Evolutionary conservation across 2,888 invertebrate species (phyloP).

Genomic region (Halictus quadricinctus): DNA sequence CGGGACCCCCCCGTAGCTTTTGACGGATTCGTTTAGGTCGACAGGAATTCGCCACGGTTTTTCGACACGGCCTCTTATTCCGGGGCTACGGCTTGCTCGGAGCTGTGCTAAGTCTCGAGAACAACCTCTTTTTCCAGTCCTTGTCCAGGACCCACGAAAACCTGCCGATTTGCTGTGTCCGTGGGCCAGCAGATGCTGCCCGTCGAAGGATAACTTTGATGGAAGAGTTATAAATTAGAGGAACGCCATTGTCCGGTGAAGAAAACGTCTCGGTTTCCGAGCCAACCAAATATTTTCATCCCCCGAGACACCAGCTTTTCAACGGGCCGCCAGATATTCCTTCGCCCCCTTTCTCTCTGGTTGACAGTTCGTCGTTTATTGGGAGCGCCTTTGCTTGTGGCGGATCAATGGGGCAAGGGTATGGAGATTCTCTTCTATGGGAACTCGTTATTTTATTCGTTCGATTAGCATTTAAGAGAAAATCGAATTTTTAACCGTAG

Average conservation of each 20-base stretch:
- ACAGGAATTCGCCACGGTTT: constrained; percentile 78
- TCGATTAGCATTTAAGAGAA: too few species aligned
- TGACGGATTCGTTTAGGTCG: constrained; percentile 79
- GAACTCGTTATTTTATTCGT: too few species aligned
- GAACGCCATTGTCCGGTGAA: constrained; percentile 25
- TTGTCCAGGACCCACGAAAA: background rate
- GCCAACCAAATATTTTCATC: constrained; percentile 55
- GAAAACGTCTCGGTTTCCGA: constrained; percentile 45
- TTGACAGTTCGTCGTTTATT: background rate
- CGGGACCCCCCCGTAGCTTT: constrained; percentile 67
- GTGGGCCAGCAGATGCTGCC: constrained; percentile 45
- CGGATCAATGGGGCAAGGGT: background rate
- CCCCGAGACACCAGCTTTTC: constrained; percentile 22
- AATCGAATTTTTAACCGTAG: too few species aligned
- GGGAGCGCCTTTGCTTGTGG: background rate
- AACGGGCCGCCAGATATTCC: background rate
- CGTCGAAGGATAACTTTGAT: constrained; percentile 29
- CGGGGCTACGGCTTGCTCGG: constrained; percentile 15
- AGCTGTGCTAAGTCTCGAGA: constrained; percentile 14
- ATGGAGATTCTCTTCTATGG: too few species aligned
- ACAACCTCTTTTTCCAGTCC: constrained; percentile 33
- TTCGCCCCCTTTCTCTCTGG: background rate
- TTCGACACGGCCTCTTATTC: constrained; percentile 70
- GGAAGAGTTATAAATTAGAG: constrained; percentile 64
- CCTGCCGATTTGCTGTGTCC: background rate